A percentile compares a stretch with the other conserved stretches of the same genome.
phyloP scores from a whole-genome alignment of 2,113 vertebrate species.

The Paradoxurus hermaphroditus region DNA sequence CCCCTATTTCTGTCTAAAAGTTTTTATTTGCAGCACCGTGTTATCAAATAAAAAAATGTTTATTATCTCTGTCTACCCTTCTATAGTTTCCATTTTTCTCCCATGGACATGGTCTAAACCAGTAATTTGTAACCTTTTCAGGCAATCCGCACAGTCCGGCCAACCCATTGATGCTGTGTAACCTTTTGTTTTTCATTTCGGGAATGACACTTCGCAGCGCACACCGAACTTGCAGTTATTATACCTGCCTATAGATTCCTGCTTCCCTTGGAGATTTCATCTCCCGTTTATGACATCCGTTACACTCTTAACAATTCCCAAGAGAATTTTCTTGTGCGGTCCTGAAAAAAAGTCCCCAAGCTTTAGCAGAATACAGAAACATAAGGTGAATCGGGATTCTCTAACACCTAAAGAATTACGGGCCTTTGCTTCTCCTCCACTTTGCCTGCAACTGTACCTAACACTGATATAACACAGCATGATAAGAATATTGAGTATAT shows the following conservation, averaged over 20 bases:
- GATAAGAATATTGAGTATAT: background rate
- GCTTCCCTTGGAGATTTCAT: conserved; percentile 18
- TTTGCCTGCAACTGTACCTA: background rate
- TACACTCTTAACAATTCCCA: background rate
- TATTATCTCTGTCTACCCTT: background rate
- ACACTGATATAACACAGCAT: background rate
- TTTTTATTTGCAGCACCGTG: background rate
- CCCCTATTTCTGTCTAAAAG: background rate
- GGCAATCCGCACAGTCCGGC: background rate
- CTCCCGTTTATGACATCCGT: background rate
- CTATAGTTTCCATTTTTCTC: conserved; percentile 23
- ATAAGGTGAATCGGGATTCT: background rate
- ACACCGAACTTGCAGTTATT: conserved; percentile 21
- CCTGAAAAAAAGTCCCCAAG: background rate
- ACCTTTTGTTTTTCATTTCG: conserved; percentile 44
- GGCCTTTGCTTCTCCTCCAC: background rate
- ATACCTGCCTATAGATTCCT: background rate
- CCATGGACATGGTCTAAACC: conserved; percentile 27
- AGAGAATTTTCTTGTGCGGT: background rate
- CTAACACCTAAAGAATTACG: background rate
- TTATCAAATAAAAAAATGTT: conserved; percentile 5
- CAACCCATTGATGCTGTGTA: background rate
- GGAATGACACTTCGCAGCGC: conserved; percentile 10
- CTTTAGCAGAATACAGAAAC: conserved; percentile 3
- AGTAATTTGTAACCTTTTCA: conserved; percentile 41